Conservation (phyloP, 2,113 vertebrate species). For the Passer montanus region DNA sequence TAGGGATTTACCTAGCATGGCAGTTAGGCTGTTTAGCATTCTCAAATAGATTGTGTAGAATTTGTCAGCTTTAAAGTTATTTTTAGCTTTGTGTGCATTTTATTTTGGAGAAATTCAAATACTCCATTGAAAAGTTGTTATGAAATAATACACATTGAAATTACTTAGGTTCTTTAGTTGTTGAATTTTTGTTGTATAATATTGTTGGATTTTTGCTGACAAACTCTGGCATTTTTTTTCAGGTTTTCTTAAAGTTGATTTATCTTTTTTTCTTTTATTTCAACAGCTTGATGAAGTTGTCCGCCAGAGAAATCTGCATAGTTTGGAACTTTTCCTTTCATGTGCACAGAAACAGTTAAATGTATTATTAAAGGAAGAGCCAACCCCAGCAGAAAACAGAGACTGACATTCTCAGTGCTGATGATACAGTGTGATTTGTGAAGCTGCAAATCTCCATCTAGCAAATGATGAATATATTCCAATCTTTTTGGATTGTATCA, state of each 20-base stretch:
- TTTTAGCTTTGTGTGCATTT: neutral
- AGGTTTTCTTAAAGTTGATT: neutral
- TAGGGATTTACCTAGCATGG: neutral
- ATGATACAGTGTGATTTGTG: neutral
- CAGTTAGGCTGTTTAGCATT: neutral
- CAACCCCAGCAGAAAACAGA: slow-evolving; percentile 38
- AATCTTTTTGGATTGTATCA: neutral
- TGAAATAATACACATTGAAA: neutral
- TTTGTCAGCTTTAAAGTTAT: neutral
- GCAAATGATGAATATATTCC: slow-evolving; percentile 2
- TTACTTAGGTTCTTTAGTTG: neutral
- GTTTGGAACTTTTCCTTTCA: slow-evolving; percentile 84
- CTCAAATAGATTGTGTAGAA: neutral
- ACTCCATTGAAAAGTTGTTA: neutral
- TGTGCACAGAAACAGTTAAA: slow-evolving; percentile 82
- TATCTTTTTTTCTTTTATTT: neutral
- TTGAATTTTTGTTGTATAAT: neutral
- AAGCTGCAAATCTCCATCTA: slow-evolving; percentile 1
- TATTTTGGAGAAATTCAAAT: neutral
- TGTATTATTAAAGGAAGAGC: slow-evolving; percentile 72
- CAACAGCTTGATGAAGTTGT: slow-evolving; percentile 78
- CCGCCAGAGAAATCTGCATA: slow-evolving; percentile 77
- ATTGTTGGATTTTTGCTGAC: neutral
- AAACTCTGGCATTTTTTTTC: neutral
- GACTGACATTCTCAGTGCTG: neutral